Percentiles rank a stretch among this genome's conserved stretches.
phyloP scores from a whole-genome alignment of 2,797 vertebrate species.

The Pipistrellus nathusii region DNA sequence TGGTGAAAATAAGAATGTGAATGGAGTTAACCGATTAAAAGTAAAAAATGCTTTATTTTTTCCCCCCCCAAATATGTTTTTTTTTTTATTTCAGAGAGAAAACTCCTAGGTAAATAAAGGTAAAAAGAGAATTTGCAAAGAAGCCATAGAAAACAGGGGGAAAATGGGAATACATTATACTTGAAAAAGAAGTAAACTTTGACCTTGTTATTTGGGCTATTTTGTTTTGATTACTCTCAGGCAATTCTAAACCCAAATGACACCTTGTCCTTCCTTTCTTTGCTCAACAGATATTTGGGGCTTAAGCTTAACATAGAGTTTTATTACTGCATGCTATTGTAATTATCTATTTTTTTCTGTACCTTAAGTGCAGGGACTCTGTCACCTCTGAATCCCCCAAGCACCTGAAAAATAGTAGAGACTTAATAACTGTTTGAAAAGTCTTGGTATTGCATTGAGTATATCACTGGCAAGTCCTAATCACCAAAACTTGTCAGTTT shows the following conservation, averaged over 20 bases:
- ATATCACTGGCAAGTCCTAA: background rate
- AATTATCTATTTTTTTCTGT: background rate
- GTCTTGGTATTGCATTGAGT: background rate
- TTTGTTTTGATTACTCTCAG: background rate
- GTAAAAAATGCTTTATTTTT: background rate
- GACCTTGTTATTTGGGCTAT: background rate
- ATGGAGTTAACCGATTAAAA: conserved; percentile 1
- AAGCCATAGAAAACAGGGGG: too few species aligned
- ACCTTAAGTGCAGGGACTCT: background rate
- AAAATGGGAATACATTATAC: background rate
- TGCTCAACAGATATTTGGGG: background rate
- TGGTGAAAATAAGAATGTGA: conserved; percentile 51
- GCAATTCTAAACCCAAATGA: background rate
- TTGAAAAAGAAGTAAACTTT: background rate
- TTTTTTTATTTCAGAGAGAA: too few species aligned
- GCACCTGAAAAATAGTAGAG: conserved; percentile 9
- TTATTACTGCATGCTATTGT: background rate
- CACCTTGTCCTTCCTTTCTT: background rate
- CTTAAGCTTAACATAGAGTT: background rate
- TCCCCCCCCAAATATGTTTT: too few species aligned
- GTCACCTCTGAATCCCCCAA: background rate
- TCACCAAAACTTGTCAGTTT: background rate
- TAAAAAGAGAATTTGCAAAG: too few species aligned
- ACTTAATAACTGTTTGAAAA: conserved; percentile 7
- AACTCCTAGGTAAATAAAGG: too few species aligned